Conservation (phyloP, 2,888 invertebrate genomes). For the Teleiodes luculella region DNA sequence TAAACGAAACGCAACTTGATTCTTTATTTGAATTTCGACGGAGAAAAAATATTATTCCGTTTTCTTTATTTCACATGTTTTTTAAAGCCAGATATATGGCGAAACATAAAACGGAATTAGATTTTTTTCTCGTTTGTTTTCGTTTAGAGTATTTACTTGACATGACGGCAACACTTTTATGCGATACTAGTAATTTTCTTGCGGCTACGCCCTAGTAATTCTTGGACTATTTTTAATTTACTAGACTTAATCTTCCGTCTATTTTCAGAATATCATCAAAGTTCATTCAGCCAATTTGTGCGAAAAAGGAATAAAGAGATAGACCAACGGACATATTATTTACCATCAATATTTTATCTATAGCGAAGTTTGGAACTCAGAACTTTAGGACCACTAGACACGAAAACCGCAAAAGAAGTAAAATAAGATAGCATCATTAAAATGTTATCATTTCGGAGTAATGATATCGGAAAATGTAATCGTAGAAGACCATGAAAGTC, state of each 20-base stretch:
- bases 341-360: no score
- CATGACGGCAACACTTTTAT: not conserved
- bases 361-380: no score
- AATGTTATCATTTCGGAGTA: not conserved
- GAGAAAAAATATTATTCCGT: conserved; percentile 5
- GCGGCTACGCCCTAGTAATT: no score
- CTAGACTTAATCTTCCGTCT: no score
- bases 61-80: conserved; percentile 2
- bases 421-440: not conserved
- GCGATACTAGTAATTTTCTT: not conserved
- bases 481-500: not conserved
- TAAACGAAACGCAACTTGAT: conserved; percentile 20
- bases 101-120: conserved; percentile 2
- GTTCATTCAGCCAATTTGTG: no score
- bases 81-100: conserved; percentile 2
- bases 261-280: no score
- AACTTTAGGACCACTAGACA: no score
- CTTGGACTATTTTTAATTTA: no score
- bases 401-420: no score
- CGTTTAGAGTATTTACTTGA: not conserved
- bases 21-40: conserved; percentile 8
- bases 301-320: no score
- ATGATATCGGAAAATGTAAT: not conserved
- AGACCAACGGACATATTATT: no score
- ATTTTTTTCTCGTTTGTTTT: not conserved